Evolutionary conservation across 2,113 vertebrate genomes (phyloP).

Genomic region (Ptychochromis oligacanthus): DNA sequence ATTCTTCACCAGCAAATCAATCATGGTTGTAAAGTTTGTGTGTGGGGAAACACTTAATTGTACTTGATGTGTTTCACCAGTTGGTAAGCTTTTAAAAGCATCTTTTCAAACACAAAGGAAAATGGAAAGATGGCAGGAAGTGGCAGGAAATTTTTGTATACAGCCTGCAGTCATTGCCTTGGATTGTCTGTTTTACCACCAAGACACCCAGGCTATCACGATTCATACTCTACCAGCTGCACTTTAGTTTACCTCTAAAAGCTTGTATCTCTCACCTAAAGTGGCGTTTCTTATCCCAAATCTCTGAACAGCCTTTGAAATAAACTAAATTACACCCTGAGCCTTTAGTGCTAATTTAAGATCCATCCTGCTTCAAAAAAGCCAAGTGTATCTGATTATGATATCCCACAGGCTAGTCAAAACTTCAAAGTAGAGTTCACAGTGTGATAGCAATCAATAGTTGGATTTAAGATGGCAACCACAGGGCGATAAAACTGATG

Average conservation of each 20-base stretch:
- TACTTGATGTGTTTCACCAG: not conserved
- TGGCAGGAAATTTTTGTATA: no score
- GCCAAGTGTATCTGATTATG: not conserved
- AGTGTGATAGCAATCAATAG: conserved; percentile 43
- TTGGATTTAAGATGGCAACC: conserved; percentile 10
- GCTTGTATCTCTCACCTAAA: not conserved
- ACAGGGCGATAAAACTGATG: conserved; percentile 25
- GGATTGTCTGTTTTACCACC: not conserved
- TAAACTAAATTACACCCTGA: not conserved
- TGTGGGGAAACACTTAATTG: not conserved
- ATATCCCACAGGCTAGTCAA: not conserved
- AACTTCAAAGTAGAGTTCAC: conserved; percentile 31
- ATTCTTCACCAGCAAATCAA: not conserved
- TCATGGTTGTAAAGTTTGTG: not conserved
- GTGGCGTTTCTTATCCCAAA: not conserved
- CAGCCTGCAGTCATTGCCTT: not conserved
- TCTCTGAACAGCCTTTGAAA: not conserved
- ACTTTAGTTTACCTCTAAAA: not conserved
- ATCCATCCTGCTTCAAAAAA: not conserved
- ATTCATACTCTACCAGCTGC: not conserved
- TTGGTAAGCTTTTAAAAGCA: not conserved
- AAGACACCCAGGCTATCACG: no score
- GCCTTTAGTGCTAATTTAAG: not conserved
- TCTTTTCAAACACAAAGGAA: not conserved
- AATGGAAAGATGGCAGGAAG: fast-evolving